phyloP scores from a whole-genome alignment of 1,140 invertebrate genomes.

The Drosophila burlai region DNA sequence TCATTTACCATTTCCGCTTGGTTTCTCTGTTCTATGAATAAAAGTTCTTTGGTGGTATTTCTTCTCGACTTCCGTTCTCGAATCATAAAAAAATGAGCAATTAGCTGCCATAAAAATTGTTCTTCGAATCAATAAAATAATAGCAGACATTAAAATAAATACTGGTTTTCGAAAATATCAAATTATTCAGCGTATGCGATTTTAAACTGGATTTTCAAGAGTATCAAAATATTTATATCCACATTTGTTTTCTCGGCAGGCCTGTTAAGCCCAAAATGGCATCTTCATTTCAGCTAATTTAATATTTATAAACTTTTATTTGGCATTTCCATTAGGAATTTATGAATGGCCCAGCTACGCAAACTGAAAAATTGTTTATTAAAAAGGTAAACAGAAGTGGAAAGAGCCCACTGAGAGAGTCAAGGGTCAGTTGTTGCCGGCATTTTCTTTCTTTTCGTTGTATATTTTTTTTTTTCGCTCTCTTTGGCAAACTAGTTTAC shows the following conservation, averaged over 20 bases:
- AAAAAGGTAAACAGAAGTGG: conserved; percentile 74
- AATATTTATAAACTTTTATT: conserved; percentile 73
- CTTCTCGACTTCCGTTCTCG: conserved; percentile 19
- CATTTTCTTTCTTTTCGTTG: conserved; percentile 8
- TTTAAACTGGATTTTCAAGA: conserved; percentile 35
- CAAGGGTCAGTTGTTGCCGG: conserved; percentile 14
- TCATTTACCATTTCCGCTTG: conserved; percentile 30
- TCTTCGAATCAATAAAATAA: conserved; percentile 21
- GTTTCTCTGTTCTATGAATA: conserved; percentile 4
- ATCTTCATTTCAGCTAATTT: conserved; percentile 66
- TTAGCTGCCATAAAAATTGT: conserved; percentile 21
- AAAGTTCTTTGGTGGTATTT: conserved; percentile 7
- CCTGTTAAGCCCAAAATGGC: conserved; percentile 35
- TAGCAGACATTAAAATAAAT: conserved; percentile 17
- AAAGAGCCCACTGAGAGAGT: conserved; percentile 9
- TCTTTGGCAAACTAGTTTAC: conserved; percentile 40
- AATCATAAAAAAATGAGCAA: conserved; percentile 13
- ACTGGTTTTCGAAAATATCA: conserved; percentile 11
- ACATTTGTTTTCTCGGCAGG: conserved; percentile 15
- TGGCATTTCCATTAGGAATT: conserved; percentile 39
- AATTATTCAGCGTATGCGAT: background rate
- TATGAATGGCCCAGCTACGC: conserved; percentile 54
- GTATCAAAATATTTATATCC: conserved; percentile 2
- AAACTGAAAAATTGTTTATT: conserved; percentile 58
- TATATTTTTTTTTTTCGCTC: conserved; percentile 1